Percentiles rank a stretch among this genome's conserved stretches.
These are phyloP conservation scores for Labeo calbasu DNA, from an alignment of 2,797 vertebrate species.

Conservation along the genomic window DNA sequence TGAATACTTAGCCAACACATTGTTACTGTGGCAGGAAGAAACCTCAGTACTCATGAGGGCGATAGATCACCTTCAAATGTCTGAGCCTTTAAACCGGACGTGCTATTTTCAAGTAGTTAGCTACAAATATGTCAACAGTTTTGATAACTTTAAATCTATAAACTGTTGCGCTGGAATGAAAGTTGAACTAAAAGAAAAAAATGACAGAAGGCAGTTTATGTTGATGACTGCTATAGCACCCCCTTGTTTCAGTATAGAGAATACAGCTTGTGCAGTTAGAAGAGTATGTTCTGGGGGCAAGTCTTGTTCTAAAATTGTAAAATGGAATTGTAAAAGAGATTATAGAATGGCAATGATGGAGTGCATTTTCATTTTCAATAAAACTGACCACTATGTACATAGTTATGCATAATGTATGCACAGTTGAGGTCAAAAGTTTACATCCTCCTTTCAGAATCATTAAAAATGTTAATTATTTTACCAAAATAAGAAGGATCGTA, in stretches of 20 bases:
- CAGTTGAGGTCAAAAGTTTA: too few relatives aligned
- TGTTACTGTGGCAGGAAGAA: not conserved
- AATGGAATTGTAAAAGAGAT: conserved; percentile 19
- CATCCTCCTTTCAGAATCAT: too few relatives aligned
- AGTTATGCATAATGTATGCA: too few relatives aligned
- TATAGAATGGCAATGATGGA: conserved; percentile 26
- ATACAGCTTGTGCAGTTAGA: not conserved
- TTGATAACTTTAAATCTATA: not conserved
- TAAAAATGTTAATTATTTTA: too few relatives aligned
- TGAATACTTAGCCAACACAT: not conserved
- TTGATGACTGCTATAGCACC: not conserved
- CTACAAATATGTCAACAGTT: not conserved
- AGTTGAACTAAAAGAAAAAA: not conserved
- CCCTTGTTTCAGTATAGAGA: not conserved
- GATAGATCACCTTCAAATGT: not conserved
- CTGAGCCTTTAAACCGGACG: not conserved
- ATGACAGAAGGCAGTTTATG: not conserved
- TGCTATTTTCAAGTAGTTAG: not conserved
- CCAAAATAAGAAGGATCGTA: too few relatives aligned
- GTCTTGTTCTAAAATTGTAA: conserved; percentile 10
- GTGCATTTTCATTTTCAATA: conserved; percentile 74
- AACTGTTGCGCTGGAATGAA: not conserved
- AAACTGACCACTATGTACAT: conserved; percentile 51
- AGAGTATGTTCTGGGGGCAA: not conserved
- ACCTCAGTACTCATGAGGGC: not conserved